These are phyloP conservation scores for Propithecus coquereli DNA, from an alignment of 2,113 vertebrate species.

Conservation along the genomic window DNA sequence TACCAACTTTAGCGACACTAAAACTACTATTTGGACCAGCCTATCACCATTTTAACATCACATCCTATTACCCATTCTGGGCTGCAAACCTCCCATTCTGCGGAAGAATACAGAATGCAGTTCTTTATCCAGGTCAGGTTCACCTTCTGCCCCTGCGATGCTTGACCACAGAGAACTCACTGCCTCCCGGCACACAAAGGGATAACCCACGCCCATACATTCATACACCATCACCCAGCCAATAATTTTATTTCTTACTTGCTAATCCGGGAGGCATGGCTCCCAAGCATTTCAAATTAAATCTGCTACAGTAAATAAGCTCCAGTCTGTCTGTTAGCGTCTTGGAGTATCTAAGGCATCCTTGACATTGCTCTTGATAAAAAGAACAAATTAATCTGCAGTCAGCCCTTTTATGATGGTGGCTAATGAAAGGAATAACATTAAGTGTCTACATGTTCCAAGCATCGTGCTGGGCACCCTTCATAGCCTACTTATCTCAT, in stretches of 20 bases:
- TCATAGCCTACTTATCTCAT: not conserved
- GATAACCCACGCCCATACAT: not conserved
- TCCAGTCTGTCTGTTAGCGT: not conserved
- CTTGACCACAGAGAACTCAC: not conserved
- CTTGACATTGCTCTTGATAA: not conserved
- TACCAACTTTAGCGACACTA: no score
- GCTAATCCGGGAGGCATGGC: not conserved
- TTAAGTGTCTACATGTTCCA: not conserved
- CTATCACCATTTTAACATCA: not conserved
- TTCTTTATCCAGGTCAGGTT: not conserved
- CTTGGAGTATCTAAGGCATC: not conserved
- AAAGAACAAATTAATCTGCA: not conserved
- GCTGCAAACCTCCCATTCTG: not conserved
- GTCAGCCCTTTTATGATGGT: not conserved
- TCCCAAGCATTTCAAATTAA: not conserved
- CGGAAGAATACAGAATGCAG: not conserved
- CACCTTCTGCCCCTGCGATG: not conserved
- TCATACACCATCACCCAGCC: not conserved
- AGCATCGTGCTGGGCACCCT: not conserved
- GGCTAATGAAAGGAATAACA: not conserved
- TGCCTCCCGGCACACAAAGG: not conserved
- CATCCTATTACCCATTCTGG: not conserved
- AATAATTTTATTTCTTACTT: not conserved
- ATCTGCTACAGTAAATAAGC: not conserved
- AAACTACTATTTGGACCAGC: no score